Evolutionary conservation across 2,113 vertebrate species (phyloP), one percentile per base, ranked within the genome.

Genomic region (Eurystomus gularis): DNA sequence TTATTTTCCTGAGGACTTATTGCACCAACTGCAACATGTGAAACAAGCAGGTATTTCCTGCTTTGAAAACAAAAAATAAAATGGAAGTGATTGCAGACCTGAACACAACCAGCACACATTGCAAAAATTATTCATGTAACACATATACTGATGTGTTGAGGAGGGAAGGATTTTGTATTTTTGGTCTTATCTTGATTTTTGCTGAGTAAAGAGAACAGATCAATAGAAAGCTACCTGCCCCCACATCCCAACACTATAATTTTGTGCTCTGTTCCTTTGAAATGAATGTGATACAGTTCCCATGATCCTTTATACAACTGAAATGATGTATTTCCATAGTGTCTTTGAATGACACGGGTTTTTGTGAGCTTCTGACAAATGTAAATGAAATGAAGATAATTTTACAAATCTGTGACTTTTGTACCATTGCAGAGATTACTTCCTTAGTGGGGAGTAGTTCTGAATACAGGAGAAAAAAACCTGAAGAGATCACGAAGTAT

Each of bases 191-290:
- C 33, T 44, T 85, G 17, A 13, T 84, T 88, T 90, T 71, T 94
- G 25, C 21, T 57, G 17, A 46, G 48, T 48, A 72, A 93, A 78
- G n/a, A 84, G 39, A 72, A 78, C 58, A 33, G 2, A 2, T 46
- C 37, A 79, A 62, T 82, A 48, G 70, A 91, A 73, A 77, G 24
- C 25, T 65, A 42, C 44, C 19, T 1, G 0, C 39, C 19, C 13
- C 10, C 33, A 48, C 44, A 61, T 60, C 26, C 13, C 17, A 83
- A 64, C 33, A 77, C 64, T 85, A 24, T 86, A 96, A 92, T 87
- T 88, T 80, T 23, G 28, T 26, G 37, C 39, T 96, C 39, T 70
- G 51, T 88, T 96, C 61, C 80, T 91, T 86, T 97, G 77, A 97
- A 97, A 95, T 64, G 1, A 13, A 16, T 93, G 21, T 71, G 60